Evolutionary conservation across 2,888 invertebrate species (phyloP).

Genomic region (Macrophya alboannulata): DNA sequence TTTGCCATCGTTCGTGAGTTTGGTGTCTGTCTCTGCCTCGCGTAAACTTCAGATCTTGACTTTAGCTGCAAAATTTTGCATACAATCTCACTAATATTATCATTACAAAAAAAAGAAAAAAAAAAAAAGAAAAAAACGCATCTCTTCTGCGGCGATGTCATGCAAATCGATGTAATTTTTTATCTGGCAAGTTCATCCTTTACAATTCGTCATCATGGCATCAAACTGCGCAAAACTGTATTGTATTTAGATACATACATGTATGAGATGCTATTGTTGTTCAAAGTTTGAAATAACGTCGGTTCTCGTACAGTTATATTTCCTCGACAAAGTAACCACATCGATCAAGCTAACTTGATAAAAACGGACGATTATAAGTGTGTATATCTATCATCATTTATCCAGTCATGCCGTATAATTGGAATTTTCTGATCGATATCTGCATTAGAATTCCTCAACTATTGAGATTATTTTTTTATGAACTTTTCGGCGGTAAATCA

Average conservation of each 20-base stretch:
- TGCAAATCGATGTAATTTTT: not conserved
- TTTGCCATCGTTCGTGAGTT: not conserved
- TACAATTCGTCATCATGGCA: not conserved
- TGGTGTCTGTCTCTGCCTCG: not conserved
- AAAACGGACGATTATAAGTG: not conserved
- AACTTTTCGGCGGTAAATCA: no score
- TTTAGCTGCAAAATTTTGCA: not conserved
- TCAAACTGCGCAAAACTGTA: not conserved
- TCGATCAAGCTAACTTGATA: not conserved
- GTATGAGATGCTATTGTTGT: slow-evolving; percentile 5
- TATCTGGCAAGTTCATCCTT: not conserved
- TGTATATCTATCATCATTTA: not conserved
- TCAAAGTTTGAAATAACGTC: not conserved
- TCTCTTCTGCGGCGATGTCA: not conserved
- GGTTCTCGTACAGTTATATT: not conserved
- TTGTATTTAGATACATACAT: not conserved
- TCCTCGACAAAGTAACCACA: not conserved
- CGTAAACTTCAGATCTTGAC: not conserved
- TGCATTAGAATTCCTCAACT: not conserved
- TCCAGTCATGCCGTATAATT: slow-evolving; percentile 2
- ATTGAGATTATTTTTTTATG: no score
- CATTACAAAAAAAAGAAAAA: not conserved
- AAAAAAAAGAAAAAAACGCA: not conserved
- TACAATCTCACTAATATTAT: not conserved
- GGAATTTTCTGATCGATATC: not conserved